Evolutionary conservation across 2,888 invertebrate genomes (phyloP).

Genomic region (Steinernema carpocapsae): DNA sequence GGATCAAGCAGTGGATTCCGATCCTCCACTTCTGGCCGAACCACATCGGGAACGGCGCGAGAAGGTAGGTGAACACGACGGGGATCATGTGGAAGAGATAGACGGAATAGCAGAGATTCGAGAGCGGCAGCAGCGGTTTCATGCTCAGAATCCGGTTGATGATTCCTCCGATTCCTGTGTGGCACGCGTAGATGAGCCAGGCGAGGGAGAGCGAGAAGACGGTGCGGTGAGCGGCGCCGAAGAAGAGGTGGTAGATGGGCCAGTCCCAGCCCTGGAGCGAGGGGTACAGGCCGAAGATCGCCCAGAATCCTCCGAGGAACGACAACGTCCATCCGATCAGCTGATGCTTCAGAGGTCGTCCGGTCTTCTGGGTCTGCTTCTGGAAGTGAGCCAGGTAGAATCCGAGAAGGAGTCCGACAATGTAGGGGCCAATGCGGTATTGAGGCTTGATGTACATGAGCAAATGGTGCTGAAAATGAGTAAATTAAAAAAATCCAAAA

Average conservation of each 20-base stretch:
- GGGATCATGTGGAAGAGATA: slow-evolving; percentile 69
- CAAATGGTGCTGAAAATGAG: slow-evolving; percentile 59
- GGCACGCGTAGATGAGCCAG: slow-evolving; percentile 69
- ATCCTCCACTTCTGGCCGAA: slow-evolving; percentile 58
- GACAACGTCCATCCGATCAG: slow-evolving; percentile 58
- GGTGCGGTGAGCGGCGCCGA: slow-evolving; percentile 66
- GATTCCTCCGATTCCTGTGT: slow-evolving; percentile 67
- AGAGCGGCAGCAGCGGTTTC: slow-evolving; percentile 64
- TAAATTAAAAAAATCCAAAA: neutral
- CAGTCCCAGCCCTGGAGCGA: slow-evolving; percentile 66
- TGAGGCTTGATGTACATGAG: slow-evolving; percentile 68
- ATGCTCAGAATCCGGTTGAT: slow-evolving; percentile 64
- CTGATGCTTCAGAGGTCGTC: slow-evolving; percentile 40
- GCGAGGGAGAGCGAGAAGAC: slow-evolving; percentile 67
- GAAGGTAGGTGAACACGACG: slow-evolving; percentile 67
- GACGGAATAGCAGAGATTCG: slow-evolving; percentile 67
- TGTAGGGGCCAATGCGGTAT: slow-evolving; percentile 60
- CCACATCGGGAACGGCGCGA: slow-evolving; percentile 65
- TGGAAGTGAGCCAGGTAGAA: slow-evolving; percentile 61
- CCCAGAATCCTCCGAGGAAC: slow-evolving; percentile 54
- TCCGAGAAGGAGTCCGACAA: slow-evolving; percentile 66
- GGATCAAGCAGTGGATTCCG: slow-evolving; percentile 63
- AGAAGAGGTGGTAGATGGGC: slow-evolving; percentile 66
- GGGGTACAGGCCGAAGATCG: slow-evolving; percentile 67
- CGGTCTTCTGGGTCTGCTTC: slow-evolving; percentile 43